Evolutionary conservation across 2,888 invertebrate genomes (phyloP).

Genomic region (Thysanoteuthis rhombus): DNA sequence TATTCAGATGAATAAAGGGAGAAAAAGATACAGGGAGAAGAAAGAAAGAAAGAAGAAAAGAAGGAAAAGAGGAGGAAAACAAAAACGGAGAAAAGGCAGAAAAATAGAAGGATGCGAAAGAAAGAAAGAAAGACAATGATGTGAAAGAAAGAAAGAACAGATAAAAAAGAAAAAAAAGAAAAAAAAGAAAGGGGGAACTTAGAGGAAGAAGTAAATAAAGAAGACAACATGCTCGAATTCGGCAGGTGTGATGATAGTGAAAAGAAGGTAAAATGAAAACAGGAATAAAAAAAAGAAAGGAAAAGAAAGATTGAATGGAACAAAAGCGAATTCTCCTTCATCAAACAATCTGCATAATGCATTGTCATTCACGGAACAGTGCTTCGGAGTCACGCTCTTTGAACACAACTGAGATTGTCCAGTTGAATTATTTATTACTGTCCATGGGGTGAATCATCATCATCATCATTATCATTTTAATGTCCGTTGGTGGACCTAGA

Average conservation of each 20-base stretch:
- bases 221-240: not conserved
- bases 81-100: too few species aligned
- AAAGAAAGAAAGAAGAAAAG: too few species aligned
- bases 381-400: not conserved
- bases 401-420: not conserved
- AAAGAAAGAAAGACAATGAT: constrained; percentile 20
- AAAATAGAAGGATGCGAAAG: not conserved
- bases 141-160: not conserved
- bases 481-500: too few species aligned
- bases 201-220: not conserved
- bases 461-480: too few species aligned
- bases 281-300: not conserved
- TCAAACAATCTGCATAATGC: not conserved
- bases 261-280: not conserved
- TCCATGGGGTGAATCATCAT: not conserved
- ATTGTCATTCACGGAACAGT: not conserved
- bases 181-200: not conserved
- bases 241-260: not conserved
- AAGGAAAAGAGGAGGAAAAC: too few species aligned
- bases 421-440: not conserved
- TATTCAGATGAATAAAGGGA: too few species aligned
- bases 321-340: not conserved
- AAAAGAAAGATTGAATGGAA: not conserved
- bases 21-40: too few species aligned
- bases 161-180: not conserved